A percentile compares a stretch with the other conserved stretches of the same genome.
Conservation (phyloP, 2,888 invertebrate species). For the Lasioglossum pauxillum region DNA sequence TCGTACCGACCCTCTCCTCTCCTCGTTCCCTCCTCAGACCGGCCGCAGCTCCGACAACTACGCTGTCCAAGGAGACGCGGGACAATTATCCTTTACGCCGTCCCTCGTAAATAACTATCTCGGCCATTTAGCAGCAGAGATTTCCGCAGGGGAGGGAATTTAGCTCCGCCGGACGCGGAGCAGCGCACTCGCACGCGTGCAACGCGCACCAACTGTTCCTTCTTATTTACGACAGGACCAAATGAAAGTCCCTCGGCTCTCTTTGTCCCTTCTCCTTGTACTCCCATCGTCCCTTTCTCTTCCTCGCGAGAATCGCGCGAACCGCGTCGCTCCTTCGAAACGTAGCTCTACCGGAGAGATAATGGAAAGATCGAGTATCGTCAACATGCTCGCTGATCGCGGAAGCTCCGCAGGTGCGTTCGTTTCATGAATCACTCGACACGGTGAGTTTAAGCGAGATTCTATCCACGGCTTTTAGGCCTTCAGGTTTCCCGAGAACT, state of each 20-base stretch:
- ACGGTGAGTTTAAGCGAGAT: not conserved
- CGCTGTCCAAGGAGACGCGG: slow-evolving; percentile 30
- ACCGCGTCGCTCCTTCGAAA: not conserved
- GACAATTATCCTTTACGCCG: slow-evolving; percentile 65
- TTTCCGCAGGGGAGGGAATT: slow-evolving; percentile 60
- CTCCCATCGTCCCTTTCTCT: not conserved
- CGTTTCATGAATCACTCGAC: not conserved
- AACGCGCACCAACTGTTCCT: slow-evolving; percentile 44
- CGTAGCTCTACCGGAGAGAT: not conserved
- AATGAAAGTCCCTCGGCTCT: slow-evolving; percentile 63
- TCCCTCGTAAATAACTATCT: slow-evolving; percentile 70
- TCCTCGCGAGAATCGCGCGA: not conserved
- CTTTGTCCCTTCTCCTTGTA: slow-evolving; percentile 6
- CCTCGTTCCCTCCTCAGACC: not conserved
- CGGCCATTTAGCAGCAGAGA: slow-evolving; percentile 54
- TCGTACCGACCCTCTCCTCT: not conserved
- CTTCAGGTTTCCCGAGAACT: not conserved
- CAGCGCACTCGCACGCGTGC: not conserved
- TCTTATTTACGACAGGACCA: slow-evolving; percentile 70
- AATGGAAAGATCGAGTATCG: slow-evolving; percentile 8
- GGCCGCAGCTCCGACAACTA: not conserved
- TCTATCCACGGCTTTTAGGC: not conserved
- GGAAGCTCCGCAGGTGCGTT: not conserved
- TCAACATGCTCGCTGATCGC: not conserved
- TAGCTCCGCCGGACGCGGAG: slow-evolving; percentile 37